These are phyloP conservation scores for Argyrosomus regius DNA, from an alignment of 2,797 vertebrate genomes.

Conservation along the genomic window DNA sequence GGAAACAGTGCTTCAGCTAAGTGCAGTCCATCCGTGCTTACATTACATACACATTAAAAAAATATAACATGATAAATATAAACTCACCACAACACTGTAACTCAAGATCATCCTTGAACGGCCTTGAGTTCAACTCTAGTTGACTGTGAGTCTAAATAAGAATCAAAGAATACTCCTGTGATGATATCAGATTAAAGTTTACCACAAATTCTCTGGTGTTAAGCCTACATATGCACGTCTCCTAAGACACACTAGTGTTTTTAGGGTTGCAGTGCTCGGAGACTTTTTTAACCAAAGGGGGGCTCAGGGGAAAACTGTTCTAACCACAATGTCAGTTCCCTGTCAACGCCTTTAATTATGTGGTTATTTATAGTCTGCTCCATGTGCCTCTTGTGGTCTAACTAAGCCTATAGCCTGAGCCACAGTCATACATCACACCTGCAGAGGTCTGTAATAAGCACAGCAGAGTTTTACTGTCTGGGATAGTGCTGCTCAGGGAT, in stretches of 20 bases:
- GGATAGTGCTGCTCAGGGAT: constrained; percentile 14
- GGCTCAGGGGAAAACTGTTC: constrained; percentile 19
- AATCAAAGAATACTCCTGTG: not conserved
- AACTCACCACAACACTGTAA: not conserved
- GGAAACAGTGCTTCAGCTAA: too few species aligned
- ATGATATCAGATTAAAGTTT: not conserved
- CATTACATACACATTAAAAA: not conserved
- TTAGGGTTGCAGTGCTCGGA: constrained; percentile 5
- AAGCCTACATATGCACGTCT: not conserved
- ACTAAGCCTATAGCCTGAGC: constrained; percentile 30
- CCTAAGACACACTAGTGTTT: not conserved
- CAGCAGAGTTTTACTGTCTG: constrained; percentile 16
- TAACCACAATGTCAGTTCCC: constrained; percentile 49
- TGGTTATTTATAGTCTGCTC: constrained; percentile 59
- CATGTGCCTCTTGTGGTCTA: constrained; percentile 43
- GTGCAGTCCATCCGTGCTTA: not conserved
- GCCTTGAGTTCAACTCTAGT: not conserved
- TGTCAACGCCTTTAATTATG: constrained; percentile 64
- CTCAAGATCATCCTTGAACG: not conserved
- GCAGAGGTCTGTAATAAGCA: constrained; percentile 33
- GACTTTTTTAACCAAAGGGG: constrained; percentile 16
- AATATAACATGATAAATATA: not conserved
- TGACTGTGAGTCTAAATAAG: not conserved
- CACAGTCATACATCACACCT: constrained; percentile 41
- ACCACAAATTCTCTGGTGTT: not conserved